Evolutionary conservation across 2,888 invertebrate genomes (phyloP), one percentile per base, ranked within the genome.

Genomic region (Silvanus unidentatus): DNA sequence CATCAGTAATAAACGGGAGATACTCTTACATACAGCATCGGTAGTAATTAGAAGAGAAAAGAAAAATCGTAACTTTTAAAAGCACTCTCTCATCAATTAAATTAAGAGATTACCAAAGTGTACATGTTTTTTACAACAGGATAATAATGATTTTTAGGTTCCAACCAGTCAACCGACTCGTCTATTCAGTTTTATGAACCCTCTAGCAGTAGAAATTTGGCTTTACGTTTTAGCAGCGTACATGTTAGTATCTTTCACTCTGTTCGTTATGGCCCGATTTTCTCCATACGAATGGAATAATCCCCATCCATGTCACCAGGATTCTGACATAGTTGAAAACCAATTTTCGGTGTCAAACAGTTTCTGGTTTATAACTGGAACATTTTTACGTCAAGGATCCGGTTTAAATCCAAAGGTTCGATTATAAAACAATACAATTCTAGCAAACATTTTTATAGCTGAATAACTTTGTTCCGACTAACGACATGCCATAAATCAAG

Each of bases 141-240:
- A 22, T 22, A 3, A 22, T 22, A 22, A 22, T 22, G 22, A 22
- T 22, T 22, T 22, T 8, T 22, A 91, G 91, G 87, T 92, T 40
- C 92, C 92, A 51, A 92, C 86, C 57, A 94, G 83, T 46, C 91
- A 86, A 72, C 92, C 87, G 42, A 91, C 87, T 37, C 80, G 87
- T 56, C 82, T 86, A 49, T 98, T 97, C 79, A 93, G 93, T 66
- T 98, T 98, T 78, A 86, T 97, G 74, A 94, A 94, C 68, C 98
- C 98, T 0, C 77, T 98, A 63, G 94, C 95, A 1, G 85, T 92
- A 59, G 93, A 97, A 75, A 97, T 98, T 59, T 98, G 98, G 98
- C 76, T 96, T 53, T 91, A 94, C 75, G 91, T 95, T 48, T 74
- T 94, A 53, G 91, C 92, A 14, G 95, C 96, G 11, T 98, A 97